A percentile compares a stretch with the other conserved stretches of the same genome.
These are phyloP conservation scores for Procambarus virginalis DNA, from an alignment of 1,140 invertebrate genomes.

Conservation along the genomic window DNA sequence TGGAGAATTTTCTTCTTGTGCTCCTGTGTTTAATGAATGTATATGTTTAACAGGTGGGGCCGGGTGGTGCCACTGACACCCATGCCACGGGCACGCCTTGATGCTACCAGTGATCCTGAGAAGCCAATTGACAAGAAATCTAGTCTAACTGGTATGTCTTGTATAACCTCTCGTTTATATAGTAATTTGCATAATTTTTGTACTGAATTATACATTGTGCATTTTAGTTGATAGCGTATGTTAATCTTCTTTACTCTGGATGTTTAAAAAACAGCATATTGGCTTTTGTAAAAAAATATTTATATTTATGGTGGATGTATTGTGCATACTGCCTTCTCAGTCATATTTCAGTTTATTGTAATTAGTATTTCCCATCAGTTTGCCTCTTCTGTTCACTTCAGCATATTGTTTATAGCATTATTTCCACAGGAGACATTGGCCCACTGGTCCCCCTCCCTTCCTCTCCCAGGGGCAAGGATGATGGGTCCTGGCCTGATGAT, in stretches of 20 bases:
- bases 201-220: too few species aligned
- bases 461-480: slow-evolving; percentile 3
- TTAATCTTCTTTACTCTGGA: too few species aligned
- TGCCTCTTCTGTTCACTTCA: background rate
- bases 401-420: background rate
- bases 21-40: slow-evolving; percentile 23
- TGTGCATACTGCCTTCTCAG: too few species aligned
- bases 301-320: too few species aligned
- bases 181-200: too few species aligned
- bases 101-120: slow-evolving; percentile 53
- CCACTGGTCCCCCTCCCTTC: slow-evolving; percentile 11
- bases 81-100: slow-evolving; percentile 37
- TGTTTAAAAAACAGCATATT: too few species aligned
- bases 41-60: slow-evolving; percentile 44
- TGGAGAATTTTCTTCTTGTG: background rate
- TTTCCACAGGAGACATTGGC: slow-evolving; percentile 5
- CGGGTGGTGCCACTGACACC: slow-evolving; percentile 51
- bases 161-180: background rate
- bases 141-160: slow-evolving; percentile 1
- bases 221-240: too few species aligned
- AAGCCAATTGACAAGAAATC: slow-evolving; percentile 34
- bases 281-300: too few species aligned
- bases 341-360: background rate
- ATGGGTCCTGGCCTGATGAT: slow-evolving; percentile 65
- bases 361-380: background rate